Conservation (phyloP, 37 sponge, comb jelly and placozoan genomes). For the Beroe forskalii region DNA sequence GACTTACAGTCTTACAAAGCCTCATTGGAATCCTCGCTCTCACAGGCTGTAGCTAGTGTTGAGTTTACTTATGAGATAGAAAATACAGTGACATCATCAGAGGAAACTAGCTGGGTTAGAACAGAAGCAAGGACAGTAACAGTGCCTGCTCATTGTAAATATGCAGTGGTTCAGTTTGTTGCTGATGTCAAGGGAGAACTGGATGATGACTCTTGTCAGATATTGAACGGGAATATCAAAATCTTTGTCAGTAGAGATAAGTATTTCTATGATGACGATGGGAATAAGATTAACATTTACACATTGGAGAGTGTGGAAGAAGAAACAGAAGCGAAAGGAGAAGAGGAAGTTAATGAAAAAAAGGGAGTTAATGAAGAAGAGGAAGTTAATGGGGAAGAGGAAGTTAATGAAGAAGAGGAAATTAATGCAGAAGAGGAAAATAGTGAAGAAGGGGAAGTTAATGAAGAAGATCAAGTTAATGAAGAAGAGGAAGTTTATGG, state of each 20-base stretch:
- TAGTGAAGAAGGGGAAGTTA: no score
- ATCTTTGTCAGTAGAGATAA: not conserved
- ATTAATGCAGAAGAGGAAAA: no score
- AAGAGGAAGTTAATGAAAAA: no score
- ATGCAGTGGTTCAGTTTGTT: not conserved
- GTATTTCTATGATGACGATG: not conserved
- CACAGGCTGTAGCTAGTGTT: not conserved
- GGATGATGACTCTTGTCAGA: not conserved
- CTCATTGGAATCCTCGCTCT: not conserved
- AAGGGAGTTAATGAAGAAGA: no score
- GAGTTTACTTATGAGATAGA: not conserved
- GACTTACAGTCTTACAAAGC: not conserved
- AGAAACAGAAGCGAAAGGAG: no score
- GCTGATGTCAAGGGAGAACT: not conserved
- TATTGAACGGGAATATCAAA: not conserved
- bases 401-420: no score
- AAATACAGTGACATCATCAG: not conserved
- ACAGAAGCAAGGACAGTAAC: not conserved
- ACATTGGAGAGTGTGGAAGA: no score
- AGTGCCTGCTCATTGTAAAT: not conserved
- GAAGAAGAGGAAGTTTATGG: no score
- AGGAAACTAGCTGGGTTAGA: not conserved
- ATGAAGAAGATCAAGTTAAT: no score
- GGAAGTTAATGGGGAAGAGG: no score
- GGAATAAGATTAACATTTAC: not conserved